Conservation (phyloP, 2,113 vertebrate genomes). For the Artemisiospiza belli region DNA sequence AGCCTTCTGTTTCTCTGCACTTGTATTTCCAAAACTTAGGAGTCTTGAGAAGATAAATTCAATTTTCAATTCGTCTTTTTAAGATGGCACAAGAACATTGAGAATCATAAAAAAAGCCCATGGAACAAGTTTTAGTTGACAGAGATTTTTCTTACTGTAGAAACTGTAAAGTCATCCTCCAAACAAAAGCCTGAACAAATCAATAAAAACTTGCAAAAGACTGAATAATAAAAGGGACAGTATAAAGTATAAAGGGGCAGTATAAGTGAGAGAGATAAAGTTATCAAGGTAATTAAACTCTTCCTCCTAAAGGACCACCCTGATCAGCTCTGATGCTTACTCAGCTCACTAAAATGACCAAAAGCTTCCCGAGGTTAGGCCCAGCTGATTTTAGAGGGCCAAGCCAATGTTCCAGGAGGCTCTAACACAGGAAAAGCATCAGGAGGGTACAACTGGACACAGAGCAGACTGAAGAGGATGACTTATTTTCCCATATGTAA, state of each 20-base stretch:
- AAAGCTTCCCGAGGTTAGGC: neutral
- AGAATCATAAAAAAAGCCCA: neutral
- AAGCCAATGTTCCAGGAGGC: neutral
- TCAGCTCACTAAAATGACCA: neutral
- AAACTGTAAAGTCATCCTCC: neutral
- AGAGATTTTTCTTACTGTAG: neutral
- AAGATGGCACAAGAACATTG: neutral
- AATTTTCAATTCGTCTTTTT: neutral
- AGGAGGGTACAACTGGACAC: neutral
- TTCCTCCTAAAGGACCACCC: neutral
- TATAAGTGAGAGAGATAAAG: rapidly evolving
- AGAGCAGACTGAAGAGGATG: neutral
- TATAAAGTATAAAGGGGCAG: rapidly evolving
- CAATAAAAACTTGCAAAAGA: neutral
- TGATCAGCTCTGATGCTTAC: neutral
- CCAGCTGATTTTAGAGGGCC: neutral
- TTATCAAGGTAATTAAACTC: neutral
- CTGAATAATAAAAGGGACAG: neutral
- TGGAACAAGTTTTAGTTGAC: neutral
- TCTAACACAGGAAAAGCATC: neutral
- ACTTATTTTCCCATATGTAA: neutral
- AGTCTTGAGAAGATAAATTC: neutral
- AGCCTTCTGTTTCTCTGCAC: neutral
- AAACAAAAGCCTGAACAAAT: neutral
- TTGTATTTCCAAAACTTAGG: neutral